phyloP scores from a whole-genome alignment of 2,888 invertebrate species.

The Ceramica pisi region DNA sequence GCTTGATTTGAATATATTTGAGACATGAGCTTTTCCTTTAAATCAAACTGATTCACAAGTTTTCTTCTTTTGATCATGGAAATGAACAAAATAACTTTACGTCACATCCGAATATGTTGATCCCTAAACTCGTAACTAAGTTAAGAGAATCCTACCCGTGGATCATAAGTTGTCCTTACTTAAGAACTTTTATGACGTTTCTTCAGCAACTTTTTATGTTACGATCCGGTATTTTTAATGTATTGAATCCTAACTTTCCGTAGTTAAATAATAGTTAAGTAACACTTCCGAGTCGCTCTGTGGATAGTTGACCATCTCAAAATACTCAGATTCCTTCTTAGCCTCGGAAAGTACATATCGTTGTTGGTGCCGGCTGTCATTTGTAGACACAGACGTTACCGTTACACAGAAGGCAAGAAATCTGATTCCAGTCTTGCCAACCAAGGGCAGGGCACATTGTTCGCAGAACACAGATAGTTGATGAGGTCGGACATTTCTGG shows the following conservation, averaged over 20 bases:
- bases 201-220: constrained; percentile 28
- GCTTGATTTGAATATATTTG: not conserved
- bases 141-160: constrained; percentile 31
- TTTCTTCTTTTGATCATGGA: constrained; percentile 37
- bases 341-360: no score
- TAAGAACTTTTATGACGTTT: constrained; percentile 31
- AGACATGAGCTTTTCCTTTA: not conserved
- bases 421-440: no score
- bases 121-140: constrained; percentile 47
- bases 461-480: no score
- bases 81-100: constrained; percentile 30
- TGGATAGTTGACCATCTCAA: no score
- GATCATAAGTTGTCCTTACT: constrained; percentile 45
- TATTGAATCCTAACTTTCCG: constrained; percentile 5
- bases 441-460: no score
- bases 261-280: not conserved
- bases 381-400: no score
- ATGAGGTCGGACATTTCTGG: no score
- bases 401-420: no score
- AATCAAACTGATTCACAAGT: not conserved
- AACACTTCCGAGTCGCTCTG: no score
- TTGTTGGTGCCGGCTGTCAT: no score
- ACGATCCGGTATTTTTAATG: constrained; percentile 1
- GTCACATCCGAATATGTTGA: constrained; percentile 40
- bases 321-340: no score